Evolutionary conservation across 2,888 invertebrate genomes (phyloP).

Genomic region (Agrotis puta): DNA sequence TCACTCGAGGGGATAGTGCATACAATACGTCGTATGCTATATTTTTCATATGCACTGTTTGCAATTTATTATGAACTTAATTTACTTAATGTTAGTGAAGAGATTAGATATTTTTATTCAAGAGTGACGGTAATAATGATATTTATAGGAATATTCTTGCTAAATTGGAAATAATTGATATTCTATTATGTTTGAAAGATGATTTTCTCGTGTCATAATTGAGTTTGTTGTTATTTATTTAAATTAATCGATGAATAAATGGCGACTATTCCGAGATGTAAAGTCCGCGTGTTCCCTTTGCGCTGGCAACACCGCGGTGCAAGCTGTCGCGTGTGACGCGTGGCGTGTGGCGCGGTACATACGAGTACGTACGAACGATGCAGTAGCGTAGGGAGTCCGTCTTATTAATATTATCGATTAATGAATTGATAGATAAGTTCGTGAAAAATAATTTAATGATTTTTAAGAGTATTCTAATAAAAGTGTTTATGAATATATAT

Average conservation of each 20-base stretch:
- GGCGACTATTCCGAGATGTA: constrained; percentile 75
- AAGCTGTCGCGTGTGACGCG: constrained; percentile 36
- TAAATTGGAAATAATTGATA: constrained; percentile 85
- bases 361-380: constrained; percentile 77
- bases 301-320: constrained; percentile 51
- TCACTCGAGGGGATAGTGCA: constrained; percentile 65
- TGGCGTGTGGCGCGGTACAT: constrained; percentile 27
- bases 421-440: constrained; percentile 89
- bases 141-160: constrained; percentile 88
- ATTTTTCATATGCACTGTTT: constrained; percentile 79
- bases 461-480: constrained; percentile 91
- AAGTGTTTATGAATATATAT: constrained; percentile 92
- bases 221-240: constrained; percentile 89
- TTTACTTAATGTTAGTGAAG: constrained; percentile 88
- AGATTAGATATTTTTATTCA: constrained; percentile 90
- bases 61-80: constrained; percentile 86
- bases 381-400: constrained; percentile 76
- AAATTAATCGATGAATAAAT: constrained; percentile 84
- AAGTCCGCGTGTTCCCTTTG: constrained; percentile 62
- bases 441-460: constrained; percentile 90
- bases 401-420: constrained; percentile 88
- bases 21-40: constrained; percentile 63
- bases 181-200: constrained; percentile 87
- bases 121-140: constrained; percentile 89
- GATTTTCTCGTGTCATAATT: constrained; percentile 88